Evolutionary conservation across 2,113 vertebrate genomes (phyloP).

Genomic region (Dromiciops gliroides): DNA sequence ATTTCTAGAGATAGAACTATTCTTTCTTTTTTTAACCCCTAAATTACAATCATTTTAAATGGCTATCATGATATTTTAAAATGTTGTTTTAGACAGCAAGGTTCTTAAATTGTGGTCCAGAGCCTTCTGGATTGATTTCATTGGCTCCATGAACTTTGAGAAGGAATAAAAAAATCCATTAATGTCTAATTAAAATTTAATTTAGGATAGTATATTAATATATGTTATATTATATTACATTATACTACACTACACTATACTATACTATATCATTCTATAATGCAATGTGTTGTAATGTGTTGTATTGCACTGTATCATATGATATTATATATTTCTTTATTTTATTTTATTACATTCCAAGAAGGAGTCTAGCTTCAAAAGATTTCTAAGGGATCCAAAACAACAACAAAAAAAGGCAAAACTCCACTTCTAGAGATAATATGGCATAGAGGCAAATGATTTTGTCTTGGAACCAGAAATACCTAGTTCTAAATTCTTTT

Average conservation of each 20-base stretch:
- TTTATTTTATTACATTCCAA: not conserved
- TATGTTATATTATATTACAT: not conserved
- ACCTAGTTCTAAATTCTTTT: no score
- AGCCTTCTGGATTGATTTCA: not conserved
- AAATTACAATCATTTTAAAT: no score
- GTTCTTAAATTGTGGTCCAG: not conserved
- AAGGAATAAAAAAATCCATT: not conserved
- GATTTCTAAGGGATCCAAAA: not conserved
- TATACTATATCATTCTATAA: no score
- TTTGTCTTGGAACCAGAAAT: no score
- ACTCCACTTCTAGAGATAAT: no score
- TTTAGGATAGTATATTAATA: not conserved
- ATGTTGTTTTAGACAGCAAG: not conserved
- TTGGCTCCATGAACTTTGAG: not conserved
- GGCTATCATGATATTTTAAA: not conserved
- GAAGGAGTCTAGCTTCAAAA: not conserved
- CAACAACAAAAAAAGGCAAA: no score
- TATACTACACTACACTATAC: not conserved
- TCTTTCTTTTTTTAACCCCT: no score
- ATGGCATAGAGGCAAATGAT: no score
- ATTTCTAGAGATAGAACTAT: not conserved
- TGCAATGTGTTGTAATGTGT: no score
- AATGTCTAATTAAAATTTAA: not conserved
- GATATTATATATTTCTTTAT: no score
- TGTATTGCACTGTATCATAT: not conserved